A percentile compares a stretch with the other conserved stretches of the same genome.
phyloP scores from a whole-genome alignment of 2,888 invertebrate genomes.

The Dorcus hopei region DNA sequence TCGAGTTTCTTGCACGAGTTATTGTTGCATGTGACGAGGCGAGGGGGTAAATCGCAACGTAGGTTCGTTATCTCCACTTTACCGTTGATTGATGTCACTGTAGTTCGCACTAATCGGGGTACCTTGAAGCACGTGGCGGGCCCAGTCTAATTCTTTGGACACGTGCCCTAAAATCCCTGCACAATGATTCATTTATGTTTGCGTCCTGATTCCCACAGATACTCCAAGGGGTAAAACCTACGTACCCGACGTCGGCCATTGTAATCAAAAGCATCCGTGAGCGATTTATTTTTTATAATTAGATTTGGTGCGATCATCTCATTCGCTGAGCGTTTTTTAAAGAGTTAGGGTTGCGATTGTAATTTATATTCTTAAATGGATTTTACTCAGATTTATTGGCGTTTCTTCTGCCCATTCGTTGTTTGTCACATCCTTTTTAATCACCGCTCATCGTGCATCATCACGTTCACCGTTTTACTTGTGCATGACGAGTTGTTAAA shows the following conservation, averaged over 20 bases:
- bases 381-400: background rate
- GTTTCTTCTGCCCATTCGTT: background rate
- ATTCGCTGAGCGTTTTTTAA: slow-evolving; percentile 1
- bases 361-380: background rate
- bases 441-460: background rate
- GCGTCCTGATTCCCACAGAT: slow-evolving; percentile 44
- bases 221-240: slow-evolving; percentile 14
- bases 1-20: background rate
- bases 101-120: slow-evolving; percentile 42
- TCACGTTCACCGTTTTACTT: background rate
- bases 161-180: slow-evolving; percentile 44
- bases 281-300: slow-evolving; percentile 47
- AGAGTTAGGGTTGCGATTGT: background rate
- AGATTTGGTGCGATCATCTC: slow-evolving; percentile 35
- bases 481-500: too few species aligned
- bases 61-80: slow-evolving; percentile 44
- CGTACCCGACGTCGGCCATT: slow-evolving; percentile 8
- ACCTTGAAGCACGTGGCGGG: slow-evolving; percentile 33
- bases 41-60: slow-evolving; percentile 30
- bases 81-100: slow-evolving; percentile 46
- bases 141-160: slow-evolving; percentile 14
- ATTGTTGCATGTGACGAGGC: slow-evolving; percentile 4
- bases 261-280: slow-evolving; percentile 30
- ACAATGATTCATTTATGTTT: slow-evolving; percentile 46
- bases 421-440: background rate